phyloP scores from a whole-genome alignment of 2,888 invertebrate species.

The Agrotis segetum region DNA sequence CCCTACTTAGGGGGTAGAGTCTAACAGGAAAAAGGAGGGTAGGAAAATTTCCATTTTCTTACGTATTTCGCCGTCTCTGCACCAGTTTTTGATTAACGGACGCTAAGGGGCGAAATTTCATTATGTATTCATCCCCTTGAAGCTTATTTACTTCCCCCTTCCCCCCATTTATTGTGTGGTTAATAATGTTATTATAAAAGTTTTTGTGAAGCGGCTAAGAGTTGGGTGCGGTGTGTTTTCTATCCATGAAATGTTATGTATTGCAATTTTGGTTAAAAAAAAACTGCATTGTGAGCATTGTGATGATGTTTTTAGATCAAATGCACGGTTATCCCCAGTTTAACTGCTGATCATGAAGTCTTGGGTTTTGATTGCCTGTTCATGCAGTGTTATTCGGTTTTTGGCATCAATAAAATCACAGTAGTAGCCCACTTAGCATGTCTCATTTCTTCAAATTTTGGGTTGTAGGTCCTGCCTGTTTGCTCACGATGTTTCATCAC shows the following conservation, averaged over 20 bases:
- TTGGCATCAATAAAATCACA: no score
- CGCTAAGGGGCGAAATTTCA: slow-evolving; percentile 88
- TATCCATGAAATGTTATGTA: slow-evolving; percentile 31
- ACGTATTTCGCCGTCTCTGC: slow-evolving; percentile 88
- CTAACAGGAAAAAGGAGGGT: slow-evolving; percentile 91
- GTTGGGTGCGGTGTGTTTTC: slow-evolving; percentile 50
- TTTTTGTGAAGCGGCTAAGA: slow-evolving; percentile 62
- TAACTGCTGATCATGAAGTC: background rate
- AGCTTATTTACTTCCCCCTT: slow-evolving; percentile 79
- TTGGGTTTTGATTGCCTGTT: background rate
- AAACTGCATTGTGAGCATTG: background rate
- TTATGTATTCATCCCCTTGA: slow-evolving; percentile 90
- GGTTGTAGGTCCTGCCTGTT: no score
- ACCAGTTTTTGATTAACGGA: slow-evolving; percentile 91
- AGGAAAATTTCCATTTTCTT: slow-evolving; percentile 91
- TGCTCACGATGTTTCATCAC: no score
- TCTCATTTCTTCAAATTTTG: no score
- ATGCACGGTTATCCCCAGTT: accelerated
- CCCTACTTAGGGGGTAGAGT: slow-evolving; percentile 72
- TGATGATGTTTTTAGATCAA: background rate
- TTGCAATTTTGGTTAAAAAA: slow-evolving; percentile 36
- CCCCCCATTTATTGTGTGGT: slow-evolving; percentile 71
- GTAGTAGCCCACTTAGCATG: no score
- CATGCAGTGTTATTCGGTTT: no score
- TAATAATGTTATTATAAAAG: slow-evolving; percentile 71